Evolutionary conservation across 2,797 vertebrate genomes (phyloP).

Genomic region (Microctenopoma lineatum): DNA sequence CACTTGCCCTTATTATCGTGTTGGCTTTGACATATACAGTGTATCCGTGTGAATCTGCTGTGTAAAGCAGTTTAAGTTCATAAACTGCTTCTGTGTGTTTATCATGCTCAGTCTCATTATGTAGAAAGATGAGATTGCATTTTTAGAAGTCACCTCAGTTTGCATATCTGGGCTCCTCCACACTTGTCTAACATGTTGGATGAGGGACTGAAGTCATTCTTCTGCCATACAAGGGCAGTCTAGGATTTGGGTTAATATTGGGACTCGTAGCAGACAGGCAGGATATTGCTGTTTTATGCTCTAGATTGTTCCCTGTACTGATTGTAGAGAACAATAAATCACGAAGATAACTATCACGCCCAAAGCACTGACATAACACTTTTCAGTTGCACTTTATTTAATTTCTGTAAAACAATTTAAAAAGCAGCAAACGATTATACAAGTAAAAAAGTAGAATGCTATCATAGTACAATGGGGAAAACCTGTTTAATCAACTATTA

Average conservation of each 20-base stretch:
- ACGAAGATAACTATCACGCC: neutral
- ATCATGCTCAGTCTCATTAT: neutral
- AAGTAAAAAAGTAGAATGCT: no score
- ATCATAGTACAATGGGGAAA: no score
- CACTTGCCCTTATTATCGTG: neutral
- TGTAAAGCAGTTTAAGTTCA: neutral
- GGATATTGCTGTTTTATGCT: neutral
- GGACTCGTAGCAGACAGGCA: neutral
- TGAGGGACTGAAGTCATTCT: neutral
- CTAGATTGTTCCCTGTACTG: neutral
- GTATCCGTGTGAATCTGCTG: neutral
- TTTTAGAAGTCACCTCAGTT: conserved; percentile 6
- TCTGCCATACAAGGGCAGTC: conserved; percentile 15
- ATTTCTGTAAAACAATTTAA: no score
- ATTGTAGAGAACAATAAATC: conserved; percentile 7
- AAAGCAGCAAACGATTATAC: no score
- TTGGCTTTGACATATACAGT: neutral
- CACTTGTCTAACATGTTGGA: neutral
- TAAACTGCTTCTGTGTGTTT: neutral
- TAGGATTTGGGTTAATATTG: conserved; percentile 8
- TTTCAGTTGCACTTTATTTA: no score
- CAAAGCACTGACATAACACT: neutral
- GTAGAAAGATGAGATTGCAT: conserved; percentile 12
- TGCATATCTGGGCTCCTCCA: conserved; percentile 13
- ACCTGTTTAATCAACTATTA: no score